Evolutionary conservation across 2,797 vertebrate species (phyloP).

Genomic region (Zalophus californianus): DNA sequence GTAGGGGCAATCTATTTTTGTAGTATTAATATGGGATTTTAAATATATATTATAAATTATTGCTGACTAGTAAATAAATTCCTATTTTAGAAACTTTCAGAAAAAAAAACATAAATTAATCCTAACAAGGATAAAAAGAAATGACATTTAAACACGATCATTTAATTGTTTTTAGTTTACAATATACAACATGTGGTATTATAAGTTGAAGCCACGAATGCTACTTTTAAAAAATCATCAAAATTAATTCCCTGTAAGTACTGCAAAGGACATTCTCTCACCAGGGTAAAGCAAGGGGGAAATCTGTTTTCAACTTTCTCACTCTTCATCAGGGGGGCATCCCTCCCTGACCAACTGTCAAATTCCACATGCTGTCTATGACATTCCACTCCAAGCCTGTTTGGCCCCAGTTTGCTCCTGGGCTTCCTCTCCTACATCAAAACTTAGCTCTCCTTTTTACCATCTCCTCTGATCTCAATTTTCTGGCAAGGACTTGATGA

Average conservation of each 20-base stretch:
- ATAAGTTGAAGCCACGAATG: neutral
- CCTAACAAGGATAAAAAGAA: neutral
- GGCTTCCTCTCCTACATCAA: neutral
- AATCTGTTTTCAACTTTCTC: neutral
- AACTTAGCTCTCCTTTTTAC: neutral
- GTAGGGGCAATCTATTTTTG: neutral
- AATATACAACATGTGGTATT: neutral
- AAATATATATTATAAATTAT: neutral
- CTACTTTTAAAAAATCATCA: neutral
- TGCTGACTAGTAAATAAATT: neutral
- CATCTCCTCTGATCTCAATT: neutral
- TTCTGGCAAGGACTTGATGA: conserved; percentile 13
- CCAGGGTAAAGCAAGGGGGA: neutral
- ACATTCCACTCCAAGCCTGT: neutral
- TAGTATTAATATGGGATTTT: neutral
- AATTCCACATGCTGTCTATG: neutral
- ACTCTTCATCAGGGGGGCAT: neutral
- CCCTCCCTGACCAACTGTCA: neutral
- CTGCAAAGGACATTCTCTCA: neutral
- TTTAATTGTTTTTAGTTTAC: neutral
- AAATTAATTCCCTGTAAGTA: neutral
- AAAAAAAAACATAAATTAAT: neutral
- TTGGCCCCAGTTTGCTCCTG: neutral
- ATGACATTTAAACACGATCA: neutral
- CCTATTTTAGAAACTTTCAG: neutral